Evolutionary conservation across 2,113 vertebrate genomes (phyloP).

Genomic region (Phoxinus phoxinus): DNA sequence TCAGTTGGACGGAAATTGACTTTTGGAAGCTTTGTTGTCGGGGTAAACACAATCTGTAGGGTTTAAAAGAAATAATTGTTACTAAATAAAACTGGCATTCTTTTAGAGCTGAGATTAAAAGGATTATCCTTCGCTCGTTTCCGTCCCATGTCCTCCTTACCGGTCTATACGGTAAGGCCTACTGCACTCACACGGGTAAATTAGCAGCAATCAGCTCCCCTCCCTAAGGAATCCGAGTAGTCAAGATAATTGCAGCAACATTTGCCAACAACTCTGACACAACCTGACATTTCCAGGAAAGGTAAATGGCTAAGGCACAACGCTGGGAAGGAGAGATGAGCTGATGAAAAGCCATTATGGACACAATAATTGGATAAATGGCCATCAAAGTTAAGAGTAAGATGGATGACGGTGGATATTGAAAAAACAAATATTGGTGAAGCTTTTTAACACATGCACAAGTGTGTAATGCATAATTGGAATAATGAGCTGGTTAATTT

Average conservation of each 20-base stretch:
- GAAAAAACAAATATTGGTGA: slow-evolving; percentile 57
- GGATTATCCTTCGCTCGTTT: neutral
- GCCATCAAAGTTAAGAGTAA: slow-evolving; percentile 57
- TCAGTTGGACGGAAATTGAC: neutral
- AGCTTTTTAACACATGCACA: slow-evolving; percentile 47
- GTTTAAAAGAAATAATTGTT: neutral
- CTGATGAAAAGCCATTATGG: slow-evolving; percentile 54
- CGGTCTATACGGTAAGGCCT: neutral
- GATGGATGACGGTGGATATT: slow-evolving; percentile 51
- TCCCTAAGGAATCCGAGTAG: slow-evolving; percentile 57
- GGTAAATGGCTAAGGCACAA: slow-evolving; percentile 54
- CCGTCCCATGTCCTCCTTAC: slow-evolving; percentile 8
- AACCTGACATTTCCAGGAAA: slow-evolving; percentile 61
- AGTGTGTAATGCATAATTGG: slow-evolving; percentile 30
- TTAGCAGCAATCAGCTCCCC: slow-evolving; percentile 58
- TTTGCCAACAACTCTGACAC: slow-evolving; percentile 61
- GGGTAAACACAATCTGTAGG: slow-evolving; percentile 17
- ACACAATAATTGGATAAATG: slow-evolving; percentile 60
- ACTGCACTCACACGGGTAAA: slow-evolving; percentile 49
- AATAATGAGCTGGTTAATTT: slow-evolving; percentile 41
- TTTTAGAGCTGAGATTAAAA: slow-evolving; percentile 11
- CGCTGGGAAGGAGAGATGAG: slow-evolving; percentile 32
- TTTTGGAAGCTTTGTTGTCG: slow-evolving; percentile 24
- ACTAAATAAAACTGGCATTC: neutral
- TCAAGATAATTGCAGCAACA: slow-evolving; percentile 62